These are phyloP conservation scores for Orcinus orca DNA, from an alignment of 2,113 vertebrate genomes.

Conservation along the genomic window DNA sequence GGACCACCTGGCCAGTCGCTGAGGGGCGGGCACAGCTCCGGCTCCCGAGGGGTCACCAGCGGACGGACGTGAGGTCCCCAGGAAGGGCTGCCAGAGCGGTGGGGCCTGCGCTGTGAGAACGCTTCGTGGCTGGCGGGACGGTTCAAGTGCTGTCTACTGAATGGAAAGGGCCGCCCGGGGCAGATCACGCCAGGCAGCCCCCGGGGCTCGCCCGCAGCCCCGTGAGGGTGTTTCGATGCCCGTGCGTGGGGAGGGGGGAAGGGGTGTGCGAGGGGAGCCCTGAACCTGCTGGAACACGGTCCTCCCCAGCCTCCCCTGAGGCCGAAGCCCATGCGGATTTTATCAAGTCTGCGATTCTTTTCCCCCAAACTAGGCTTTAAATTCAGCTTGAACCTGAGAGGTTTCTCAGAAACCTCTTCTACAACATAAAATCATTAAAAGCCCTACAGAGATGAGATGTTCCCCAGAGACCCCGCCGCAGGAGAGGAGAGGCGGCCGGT, in stretches of 20 bases:
- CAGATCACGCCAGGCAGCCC: too few species aligned
- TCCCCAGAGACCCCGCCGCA: neutral
- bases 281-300: too few species aligned
- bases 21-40: neutral
- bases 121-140: neutral
- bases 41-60: accelerated
- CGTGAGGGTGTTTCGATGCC: accelerated
- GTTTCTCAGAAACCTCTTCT: neutral
- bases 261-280: neutral
- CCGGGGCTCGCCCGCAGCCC: too few species aligned
- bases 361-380: neutral
- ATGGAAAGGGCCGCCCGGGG: too few species aligned
- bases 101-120: accelerated
- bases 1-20: accelerated
- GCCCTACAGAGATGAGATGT: neutral
- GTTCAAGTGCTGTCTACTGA: too few species aligned
- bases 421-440: neutral
- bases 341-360: neutral
- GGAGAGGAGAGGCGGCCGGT: accelerated
- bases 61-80: neutral
- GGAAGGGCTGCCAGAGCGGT: neutral
- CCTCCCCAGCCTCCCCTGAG: neutral
- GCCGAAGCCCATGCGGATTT: neutral
- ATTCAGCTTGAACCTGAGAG: neutral
- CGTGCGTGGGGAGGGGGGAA: neutral